A percentile compares a stretch with the other conserved stretches of the same genome.
Conservation (phyloP, 2,888 invertebrate species). For the Maniola hyperantus region DNA sequence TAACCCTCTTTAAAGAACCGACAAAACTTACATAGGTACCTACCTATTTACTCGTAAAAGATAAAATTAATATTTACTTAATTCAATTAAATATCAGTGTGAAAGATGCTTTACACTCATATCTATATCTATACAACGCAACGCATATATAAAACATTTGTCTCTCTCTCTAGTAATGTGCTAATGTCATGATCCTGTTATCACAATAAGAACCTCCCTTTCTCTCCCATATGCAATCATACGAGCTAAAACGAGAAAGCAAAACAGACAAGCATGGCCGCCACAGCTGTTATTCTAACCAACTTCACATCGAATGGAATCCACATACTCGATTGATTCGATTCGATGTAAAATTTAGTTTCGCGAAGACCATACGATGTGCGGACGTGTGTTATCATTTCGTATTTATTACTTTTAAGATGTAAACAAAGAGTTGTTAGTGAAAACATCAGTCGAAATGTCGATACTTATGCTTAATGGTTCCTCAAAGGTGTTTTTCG, state of each 20-base stretch:
- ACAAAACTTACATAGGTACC: not conserved
- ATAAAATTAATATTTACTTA: too few relatives aligned
- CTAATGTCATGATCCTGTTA: conserved; percentile 30
- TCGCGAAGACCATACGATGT: conserved; percentile 10
- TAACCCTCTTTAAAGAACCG: not conserved
- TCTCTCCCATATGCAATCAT: not conserved
- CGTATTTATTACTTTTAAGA: conserved; percentile 48
- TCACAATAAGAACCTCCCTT: conserved; percentile 16
- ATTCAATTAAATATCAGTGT: not conserved
- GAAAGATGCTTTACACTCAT: too few relatives aligned
- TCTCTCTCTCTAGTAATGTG: too few relatives aligned
- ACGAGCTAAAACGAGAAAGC: conserved; percentile 15
- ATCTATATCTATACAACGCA: too few relatives aligned
- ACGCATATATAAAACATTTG: too few relatives aligned
- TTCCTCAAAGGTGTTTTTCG: conserved; percentile 47
- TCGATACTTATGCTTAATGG: conserved; percentile 46
- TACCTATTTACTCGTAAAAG: not conserved
- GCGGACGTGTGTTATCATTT: conserved; percentile 19
- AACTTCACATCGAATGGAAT: conserved; percentile 28
- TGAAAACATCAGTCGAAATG: conserved; percentile 46
- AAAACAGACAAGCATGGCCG: conserved; percentile 23
- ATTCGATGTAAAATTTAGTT: conserved; percentile 25
- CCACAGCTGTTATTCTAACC: conserved; percentile 30
- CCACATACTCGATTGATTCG: conserved; percentile 24
- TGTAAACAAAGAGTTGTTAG: conserved; percentile 61